Evolutionary conservation across 2,797 vertebrate species (phyloP).

Genomic region (Labeo calbasu): DNA sequence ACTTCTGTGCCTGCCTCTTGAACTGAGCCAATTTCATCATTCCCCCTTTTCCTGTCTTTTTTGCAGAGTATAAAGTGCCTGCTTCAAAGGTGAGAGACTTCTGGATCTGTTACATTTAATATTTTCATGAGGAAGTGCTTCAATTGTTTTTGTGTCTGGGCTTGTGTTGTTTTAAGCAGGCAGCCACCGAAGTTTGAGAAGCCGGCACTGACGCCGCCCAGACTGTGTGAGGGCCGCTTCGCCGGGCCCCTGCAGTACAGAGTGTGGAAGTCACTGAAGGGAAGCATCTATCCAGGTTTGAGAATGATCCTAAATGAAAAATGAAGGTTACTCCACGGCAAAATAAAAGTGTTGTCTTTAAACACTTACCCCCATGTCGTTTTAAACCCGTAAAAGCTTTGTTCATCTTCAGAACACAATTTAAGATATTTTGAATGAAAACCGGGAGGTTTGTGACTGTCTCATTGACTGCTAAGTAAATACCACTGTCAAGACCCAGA

Average conservation of each 20-base stretch:
- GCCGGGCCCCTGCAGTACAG: conserved; percentile 83
- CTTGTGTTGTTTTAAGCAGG: conserved; percentile 65
- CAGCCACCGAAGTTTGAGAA: conserved; percentile 82
- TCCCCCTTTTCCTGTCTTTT: conserved; percentile 52
- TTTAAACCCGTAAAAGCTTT: no score
- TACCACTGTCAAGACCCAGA: no score
- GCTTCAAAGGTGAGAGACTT: conserved; percentile 79
- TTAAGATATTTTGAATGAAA: no score
- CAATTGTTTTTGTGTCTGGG: conserved; percentile 37
- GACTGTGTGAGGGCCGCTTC: conserved; percentile 81
- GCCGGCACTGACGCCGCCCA: conserved; percentile 72
- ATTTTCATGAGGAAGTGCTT: neutral
- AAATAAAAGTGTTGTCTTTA: no score
- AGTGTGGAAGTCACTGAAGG: conserved; percentile 84
- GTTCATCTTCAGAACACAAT: no score
- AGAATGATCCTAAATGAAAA: neutral
- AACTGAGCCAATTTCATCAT: conserved; percentile 70
- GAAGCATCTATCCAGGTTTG: conserved; percentile 82
- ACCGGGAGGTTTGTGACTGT: no score
- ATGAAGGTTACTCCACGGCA: neutral
- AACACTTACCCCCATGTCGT: no score
- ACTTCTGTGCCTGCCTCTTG: conserved; percentile 55
- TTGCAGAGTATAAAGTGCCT: conserved; percentile 79
- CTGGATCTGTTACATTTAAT: conserved; percentile 11
- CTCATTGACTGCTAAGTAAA: no score